These are phyloP conservation scores for Sebastes schlegelii DNA, from an alignment of 2,113 vertebrate species.

Conservation along the genomic window DNA sequence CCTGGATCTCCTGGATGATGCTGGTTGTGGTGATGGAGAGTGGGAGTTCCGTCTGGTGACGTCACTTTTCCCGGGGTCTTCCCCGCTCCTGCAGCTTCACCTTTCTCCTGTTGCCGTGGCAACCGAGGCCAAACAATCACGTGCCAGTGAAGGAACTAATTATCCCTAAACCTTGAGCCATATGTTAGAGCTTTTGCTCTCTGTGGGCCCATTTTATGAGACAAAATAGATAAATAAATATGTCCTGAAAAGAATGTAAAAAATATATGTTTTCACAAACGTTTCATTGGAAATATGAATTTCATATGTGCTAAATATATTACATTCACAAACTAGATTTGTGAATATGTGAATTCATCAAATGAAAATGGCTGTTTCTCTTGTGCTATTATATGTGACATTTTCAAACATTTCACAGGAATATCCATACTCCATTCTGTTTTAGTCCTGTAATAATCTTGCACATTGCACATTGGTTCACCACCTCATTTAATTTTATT, in stretches of 20 bases:
- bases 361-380: background rate
- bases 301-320: background rate
- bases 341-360: background rate
- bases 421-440: no score
- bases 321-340: background rate
- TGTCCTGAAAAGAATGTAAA: background rate
- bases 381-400: background rate
- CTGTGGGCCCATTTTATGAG: background rate
- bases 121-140: constrained; percentile 58
- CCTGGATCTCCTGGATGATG: background rate
- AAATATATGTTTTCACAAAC: background rate
- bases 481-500: no score
- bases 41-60: constrained; percentile 35
- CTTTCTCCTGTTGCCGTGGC: constrained; percentile 40
- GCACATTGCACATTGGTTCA: no score
- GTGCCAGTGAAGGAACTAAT: constrained; percentile 13
- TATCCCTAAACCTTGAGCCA: constrained; percentile 15
- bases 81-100: constrained; percentile 64
- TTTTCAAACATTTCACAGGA: background rate
- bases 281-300: background rate
- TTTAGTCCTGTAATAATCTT: no score
- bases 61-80: constrained; percentile 76
- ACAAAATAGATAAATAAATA: background rate
- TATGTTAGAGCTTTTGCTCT: constrained; percentile 2
- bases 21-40: background rate